Base-by-base conservation (phyloP, 2,888 invertebrate genomes). In the Tineola bisselliella region DNA sequence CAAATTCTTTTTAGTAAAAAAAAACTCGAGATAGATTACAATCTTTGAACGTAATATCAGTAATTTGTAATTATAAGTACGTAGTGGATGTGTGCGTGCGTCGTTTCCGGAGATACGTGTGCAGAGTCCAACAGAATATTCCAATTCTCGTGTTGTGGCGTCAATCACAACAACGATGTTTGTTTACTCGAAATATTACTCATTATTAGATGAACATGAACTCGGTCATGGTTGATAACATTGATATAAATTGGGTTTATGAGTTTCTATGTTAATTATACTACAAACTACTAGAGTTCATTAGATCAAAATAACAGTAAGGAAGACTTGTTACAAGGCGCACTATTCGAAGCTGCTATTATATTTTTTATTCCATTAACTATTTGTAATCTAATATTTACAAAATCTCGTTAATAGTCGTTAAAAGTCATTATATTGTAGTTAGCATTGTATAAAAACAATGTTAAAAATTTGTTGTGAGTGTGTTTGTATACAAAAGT, bases 41-140 rank as follows among this genome's bases (percentile, higher is more conserved):
- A n/a, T n/a, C n/a, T n/a, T n/a, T n/a, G n/a, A n/a, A n/a, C n/a
- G n/a, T n/a, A n/a, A n/a, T n/a, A n/a, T 25, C 25, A 25, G 6
- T 25, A 25, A 25, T 25, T 25, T 25, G 25, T 25, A 25, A 25
- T 4, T 25, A 4, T 4, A 2, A 25, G 6, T 2, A 4, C 2
- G 6, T 2, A 4, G 2, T 25, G 6, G 25, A 25, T 25, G 25
- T 25, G 25, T 25, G 25, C 25, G 25, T 25, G 6, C 25, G 68
- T 72, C 74, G 77, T 79, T 79, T 82, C 79, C 80, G 77, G 75
- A 74, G 71, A 69, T 68, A 68, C 69, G 33, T 15, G 58, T 30
- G 65, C 76, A 72, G 73, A 79, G 80, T 80, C 77, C 79, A 80
- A 68, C 68, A 79, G 80, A 81, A 82, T 81, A 77, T 82, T 84